Evolutionary conservation across 2,888 invertebrate species (phyloP), one percentile per base, ranked within the genome.

Genomic region (Agrochola lychnidis): DNA sequence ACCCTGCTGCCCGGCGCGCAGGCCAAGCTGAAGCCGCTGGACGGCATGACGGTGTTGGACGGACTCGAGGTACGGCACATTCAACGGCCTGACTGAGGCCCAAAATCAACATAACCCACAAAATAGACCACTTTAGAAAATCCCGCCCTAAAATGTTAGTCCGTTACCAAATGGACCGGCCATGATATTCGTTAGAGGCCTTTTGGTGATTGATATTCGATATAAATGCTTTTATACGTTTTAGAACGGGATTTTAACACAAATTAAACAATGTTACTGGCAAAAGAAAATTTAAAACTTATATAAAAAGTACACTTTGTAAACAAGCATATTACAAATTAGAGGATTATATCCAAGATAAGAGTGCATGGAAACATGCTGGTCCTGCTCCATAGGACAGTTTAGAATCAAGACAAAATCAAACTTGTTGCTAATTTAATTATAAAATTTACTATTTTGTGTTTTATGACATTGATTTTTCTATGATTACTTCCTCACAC

Each of bases 1-100:
- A 98, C 98, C 3, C 96, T 99, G 82, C 97, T 99, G 88, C 99
- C 99, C 4, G 99, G 99, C 0, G 98, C 99, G 0, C 97, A 98
- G 89, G 99, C 99, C 0, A 97, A 98, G 91, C 97, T 99, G n/a
- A 97, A 97, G 78, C 98, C 99, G 30, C 97, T 98, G 0, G 97
- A 97, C n/a, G 98, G 98, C 4, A 97, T 97, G 88, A 96, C 97
- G 16, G 98, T 99, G 77, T 96, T 99, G 4, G 98, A 99, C 74
- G 99, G 99, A 0, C 97, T 99, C 0, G 99, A 99, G 97, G 98
- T 98, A 90, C 88, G 56, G 4, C 16, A 16, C 6, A 2, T 5
- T 30, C 22, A 19, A 1, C 4, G n/a, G 53, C 51, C 10, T 22
- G 5, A 25, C 19, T 45, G 10, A 25, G 4, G 25, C 19, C 19